Evolutionary conservation across 2,888 invertebrate genomes (phyloP).

Genomic region (Synanthedon myopaeformis): DNA sequence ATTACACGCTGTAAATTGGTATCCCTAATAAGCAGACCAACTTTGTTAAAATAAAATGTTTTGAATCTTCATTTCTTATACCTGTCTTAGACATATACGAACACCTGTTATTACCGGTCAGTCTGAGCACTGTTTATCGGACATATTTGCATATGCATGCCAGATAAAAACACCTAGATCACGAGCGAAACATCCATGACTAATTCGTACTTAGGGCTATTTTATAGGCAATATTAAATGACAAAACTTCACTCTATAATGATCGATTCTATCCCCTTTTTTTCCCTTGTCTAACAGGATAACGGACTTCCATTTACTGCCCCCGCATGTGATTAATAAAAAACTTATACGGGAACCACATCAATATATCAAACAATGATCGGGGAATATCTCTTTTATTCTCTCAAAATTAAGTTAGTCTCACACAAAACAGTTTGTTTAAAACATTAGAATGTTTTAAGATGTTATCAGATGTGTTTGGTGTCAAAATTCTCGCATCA

Average conservation of each 20-base stretch:
- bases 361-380: slow-evolving; percentile 46
- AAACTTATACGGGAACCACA: slow-evolving; percentile 22
- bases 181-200: slow-evolving; percentile 38
- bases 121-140: slow-evolving; percentile 28
- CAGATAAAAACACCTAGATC: slow-evolving; percentile 38
- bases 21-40: slow-evolving; percentile 9
- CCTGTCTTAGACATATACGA: slow-evolving; percentile 15
- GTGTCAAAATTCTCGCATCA: slow-evolving; percentile 70
- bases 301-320: slow-evolving; percentile 3
- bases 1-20: slow-evolving; percentile 8
- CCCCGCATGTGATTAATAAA: slow-evolving; percentile 15
- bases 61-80: slow-evolving; percentile 8
- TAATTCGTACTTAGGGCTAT: slow-evolving; percentile 20
- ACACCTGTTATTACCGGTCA: slow-evolving; percentile 32
- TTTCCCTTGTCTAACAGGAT: slow-evolving; percentile 5
- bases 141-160: slow-evolving; percentile 43
- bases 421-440: slow-evolving; percentile 67
- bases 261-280: slow-evolving; percentile 4
- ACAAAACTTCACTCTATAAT: slow-evolving; percentile 3
- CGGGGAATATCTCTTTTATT: slow-evolving; percentile 54
- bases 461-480: slow-evolving; percentile 63
- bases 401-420: slow-evolving; percentile 61
- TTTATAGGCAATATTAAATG: slow-evolving; percentile 1
- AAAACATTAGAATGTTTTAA: slow-evolving; percentile 66
- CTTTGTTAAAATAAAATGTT: slow-evolving; percentile 15